A percentile compares a stretch with the other conserved stretches of the same genome.
These are phyloP conservation scores for Pagetopsis macropterus DNA, from an alignment of 2,797 vertebrate genomes.

Conservation along the genomic window DNA sequence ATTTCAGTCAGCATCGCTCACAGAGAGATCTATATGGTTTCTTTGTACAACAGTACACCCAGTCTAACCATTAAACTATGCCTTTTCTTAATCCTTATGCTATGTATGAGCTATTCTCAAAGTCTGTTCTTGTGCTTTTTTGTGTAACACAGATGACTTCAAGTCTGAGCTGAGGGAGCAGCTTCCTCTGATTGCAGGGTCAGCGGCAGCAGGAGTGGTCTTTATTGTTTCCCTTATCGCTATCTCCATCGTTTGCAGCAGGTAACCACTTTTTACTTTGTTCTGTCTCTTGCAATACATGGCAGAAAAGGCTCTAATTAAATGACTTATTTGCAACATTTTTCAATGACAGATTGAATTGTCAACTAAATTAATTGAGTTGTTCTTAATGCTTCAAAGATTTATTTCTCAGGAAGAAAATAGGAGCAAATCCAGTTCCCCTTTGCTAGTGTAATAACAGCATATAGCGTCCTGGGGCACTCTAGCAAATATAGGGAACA, in stretches of 20 bases:
- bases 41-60: slow-evolving; percentile 56
- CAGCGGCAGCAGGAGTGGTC: slow-evolving; percentile 94
- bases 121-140: slow-evolving; percentile 23
- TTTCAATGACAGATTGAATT: slow-evolving; percentile 6
- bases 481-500: background rate
- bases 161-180: slow-evolving; percentile 98
- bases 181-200: slow-evolving; percentile 96
- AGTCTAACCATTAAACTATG: slow-evolving; percentile 29
- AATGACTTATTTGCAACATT: too few species aligned
- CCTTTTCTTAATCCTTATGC: slow-evolving; percentile 6
- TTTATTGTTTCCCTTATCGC: slow-evolving; percentile 97
- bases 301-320: background rate
- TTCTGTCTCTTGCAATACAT: background rate
- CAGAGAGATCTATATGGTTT: slow-evolving; percentile 59
- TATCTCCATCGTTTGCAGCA: slow-evolving; percentile 98
- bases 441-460: background rate
- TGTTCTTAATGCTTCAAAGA: background rate
- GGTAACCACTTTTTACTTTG: slow-evolving; percentile 78
- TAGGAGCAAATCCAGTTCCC: background rate
- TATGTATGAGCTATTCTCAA: slow-evolving; percentile 26
- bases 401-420: background rate
- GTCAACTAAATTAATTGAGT: background rate
- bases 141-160: slow-evolving; percentile 90
- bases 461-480: background rate
- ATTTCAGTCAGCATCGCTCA: slow-evolving; percentile 56